Base-by-base conservation (phyloP, 1,140 invertebrate species). In the Sycophaga agraensis region DNA sequence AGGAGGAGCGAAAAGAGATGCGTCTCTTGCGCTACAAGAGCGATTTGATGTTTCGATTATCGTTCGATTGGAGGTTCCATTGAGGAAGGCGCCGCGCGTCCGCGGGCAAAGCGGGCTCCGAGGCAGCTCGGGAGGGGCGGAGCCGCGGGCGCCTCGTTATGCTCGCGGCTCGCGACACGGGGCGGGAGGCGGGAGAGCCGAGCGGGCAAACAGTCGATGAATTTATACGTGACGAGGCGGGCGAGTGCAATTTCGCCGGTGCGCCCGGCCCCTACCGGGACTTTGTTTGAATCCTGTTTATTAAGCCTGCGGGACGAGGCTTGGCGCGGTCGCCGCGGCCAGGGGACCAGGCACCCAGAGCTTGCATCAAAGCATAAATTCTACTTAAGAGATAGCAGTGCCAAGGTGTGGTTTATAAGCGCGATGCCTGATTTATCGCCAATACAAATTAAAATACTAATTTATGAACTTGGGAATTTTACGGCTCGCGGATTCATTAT, bases 41-140 rank as follows among this genome's bases (percentile, higher is more conserved):
- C 60, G 60, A 63, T 63, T 57, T 63, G 60, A 63, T 63, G 53
- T 63, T 63, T 63, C 53, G 60, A 63, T 63, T 63, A 63, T 56
- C 60, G 53, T 63, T n/a, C n/a, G n/a, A n/a, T n/a, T n/a, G n/a
- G n/a, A n/a, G n/a, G n/a, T n/a, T 55, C 37, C 60, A 56, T 63
- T 63, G 45, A 63, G 53, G 60, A 56, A 63, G 53, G 60, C 53
- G 60, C 60, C 60, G 57, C 50, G 49, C 46, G 48, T 37, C 28
- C 37, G 28, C 28, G 51, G 39, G 49, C 31, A 37, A 22, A 22
- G 49, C 37, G 22, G 39, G 26, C 28, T 24, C 14, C 7, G 9
- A 11, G 9, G 17, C 17, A 24, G 19, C 24, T 34, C 9, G 21
- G 35, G n/a, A 31, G 28, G 26, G 19, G 7, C 12, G n/a, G 26